These are phyloP conservation scores for Chanos chanos DNA, from an alignment of 2,797 vertebrate genomes.

Conservation along the genomic window DNA sequence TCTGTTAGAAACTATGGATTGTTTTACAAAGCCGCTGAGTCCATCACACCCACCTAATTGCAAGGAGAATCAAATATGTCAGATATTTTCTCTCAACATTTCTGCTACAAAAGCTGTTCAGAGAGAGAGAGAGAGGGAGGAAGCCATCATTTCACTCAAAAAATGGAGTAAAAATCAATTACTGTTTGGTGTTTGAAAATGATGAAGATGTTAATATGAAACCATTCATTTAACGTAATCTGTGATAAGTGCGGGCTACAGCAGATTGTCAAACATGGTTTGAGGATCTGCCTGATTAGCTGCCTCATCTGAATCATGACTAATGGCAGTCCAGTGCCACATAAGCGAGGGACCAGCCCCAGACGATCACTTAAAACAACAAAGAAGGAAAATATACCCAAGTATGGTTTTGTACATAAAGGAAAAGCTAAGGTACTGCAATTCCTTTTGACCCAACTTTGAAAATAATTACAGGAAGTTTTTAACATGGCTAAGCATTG, in stretches of 20 bases:
- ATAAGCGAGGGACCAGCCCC: background rate
- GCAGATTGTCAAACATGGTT: conserved; percentile 36
- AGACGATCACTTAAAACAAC: background rate
- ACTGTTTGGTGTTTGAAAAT: conserved; percentile 16
- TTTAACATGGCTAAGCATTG: too few relatives aligned
- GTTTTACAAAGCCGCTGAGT: conserved; percentile 1
- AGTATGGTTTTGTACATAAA: too few relatives aligned
- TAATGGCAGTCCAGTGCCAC: background rate
- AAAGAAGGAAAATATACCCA: too few relatives aligned
- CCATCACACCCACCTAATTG: background rate
- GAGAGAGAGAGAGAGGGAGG: too few relatives aligned
- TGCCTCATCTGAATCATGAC: conserved; percentile 17
- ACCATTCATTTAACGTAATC: conserved; percentile 24
- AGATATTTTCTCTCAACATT: background rate
- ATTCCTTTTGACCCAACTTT: too few relatives aligned
- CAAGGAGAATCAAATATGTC: background rate
- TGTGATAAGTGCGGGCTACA: conserved; percentile 11
- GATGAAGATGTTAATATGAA: conserved; percentile 27
- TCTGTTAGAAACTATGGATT: conserved; percentile 2
- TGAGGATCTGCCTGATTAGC: conserved; percentile 19
- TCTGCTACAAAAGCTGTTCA: background rate
- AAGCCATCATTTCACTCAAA: background rate
- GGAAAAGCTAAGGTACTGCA: too few relatives aligned
- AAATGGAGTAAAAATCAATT: conserved; percentile 21
- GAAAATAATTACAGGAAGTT: too few relatives aligned